A percentile compares a stretch with the other conserved stretches of the same genome.
Conservation (phyloP, 2,888 invertebrate species). For the Phortica okadai region DNA sequence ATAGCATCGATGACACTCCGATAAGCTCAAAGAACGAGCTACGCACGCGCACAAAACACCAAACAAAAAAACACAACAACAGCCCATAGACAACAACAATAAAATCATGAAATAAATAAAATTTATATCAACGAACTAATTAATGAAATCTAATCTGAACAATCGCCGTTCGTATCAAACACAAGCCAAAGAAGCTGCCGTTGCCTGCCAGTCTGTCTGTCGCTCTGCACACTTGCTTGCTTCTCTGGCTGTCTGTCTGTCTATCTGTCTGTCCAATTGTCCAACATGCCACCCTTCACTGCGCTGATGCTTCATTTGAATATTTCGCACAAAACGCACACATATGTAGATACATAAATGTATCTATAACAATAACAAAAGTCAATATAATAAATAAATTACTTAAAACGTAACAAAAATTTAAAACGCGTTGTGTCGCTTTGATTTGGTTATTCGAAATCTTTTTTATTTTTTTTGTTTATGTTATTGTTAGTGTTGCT, state of each 20-base stretch:
- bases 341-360: too few relatives aligned
- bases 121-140: constrained; percentile 54
- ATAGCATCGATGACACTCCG: too few relatives aligned
- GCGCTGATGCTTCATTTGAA: too few relatives aligned
- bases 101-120: constrained; percentile 16
- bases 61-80: constrained; percentile 34
- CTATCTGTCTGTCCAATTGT: neutral
- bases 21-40: constrained; percentile 14
- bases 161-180: constrained; percentile 38
- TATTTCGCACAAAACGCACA: too few relatives aligned
- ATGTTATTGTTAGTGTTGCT: too few relatives aligned
- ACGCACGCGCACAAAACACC: constrained; percentile 37
- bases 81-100: constrained; percentile 1
- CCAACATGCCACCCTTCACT: too few relatives aligned
- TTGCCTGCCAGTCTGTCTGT: neutral
- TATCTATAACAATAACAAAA: too few relatives aligned
- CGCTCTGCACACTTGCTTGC: neutral
- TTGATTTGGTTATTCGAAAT: too few relatives aligned
- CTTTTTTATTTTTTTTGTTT: too few relatives aligned
- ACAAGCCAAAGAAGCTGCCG: neutral
- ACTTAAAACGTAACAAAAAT: too few relatives aligned
- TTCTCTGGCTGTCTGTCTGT: neutral
- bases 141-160: constrained; percentile 64
- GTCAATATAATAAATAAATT: too few relatives aligned
- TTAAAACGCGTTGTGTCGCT: too few relatives aligned